Evolutionary conservation across 2,797 vertebrate genomes (phyloP), one percentile per base, ranked within the genome.

Genomic region (Sparidentex hasta): DNA sequence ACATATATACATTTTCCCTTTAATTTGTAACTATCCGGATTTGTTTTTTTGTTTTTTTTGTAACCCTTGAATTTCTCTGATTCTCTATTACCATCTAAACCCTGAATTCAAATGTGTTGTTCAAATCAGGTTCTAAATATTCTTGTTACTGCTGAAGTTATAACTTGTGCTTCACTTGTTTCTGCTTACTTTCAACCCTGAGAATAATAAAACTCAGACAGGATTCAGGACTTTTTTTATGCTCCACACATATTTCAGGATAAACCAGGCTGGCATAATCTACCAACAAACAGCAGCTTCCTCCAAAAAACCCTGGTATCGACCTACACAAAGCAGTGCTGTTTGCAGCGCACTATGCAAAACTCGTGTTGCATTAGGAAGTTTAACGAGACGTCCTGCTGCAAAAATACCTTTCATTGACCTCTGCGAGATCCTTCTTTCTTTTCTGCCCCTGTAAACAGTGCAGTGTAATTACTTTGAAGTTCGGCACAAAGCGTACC

Each of bases 381-480:
- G 27, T 63, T 56, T 29, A 78, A 78, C 41, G 25, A 74, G 65
- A 64, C n/a, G 51, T 58, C 50, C 44, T 52, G 66, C 63, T 41
- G 13, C 58, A 65, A 25, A 25, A 76, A 82, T 44, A 66, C 12
- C 1, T 56, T 46, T 25, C 21, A 16, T 4, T 21, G 38, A 59
- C 63, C 70, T 71, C 56, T 44, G 25, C 16, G 2, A 62, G 51
- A 83, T 20, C 67, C 56, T 27, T 74, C 0, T 3, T 0, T 54
- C 14, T 25, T 81, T 54, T 41, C 68, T 51, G 33, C 13, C 51
- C 70, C 14, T 20, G 27, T 78, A 88, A 86, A 84, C 70, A 80
- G 12, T 38, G 61, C 69, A 71, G 65, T 2, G 25, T 8, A 18
- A 27, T 20, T 23, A 52, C 79, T 84, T 79, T 88, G 65, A 90